Conservation (phyloP, 1,140 invertebrate genomes). For the Meloidogyne floridensis region DNA sequence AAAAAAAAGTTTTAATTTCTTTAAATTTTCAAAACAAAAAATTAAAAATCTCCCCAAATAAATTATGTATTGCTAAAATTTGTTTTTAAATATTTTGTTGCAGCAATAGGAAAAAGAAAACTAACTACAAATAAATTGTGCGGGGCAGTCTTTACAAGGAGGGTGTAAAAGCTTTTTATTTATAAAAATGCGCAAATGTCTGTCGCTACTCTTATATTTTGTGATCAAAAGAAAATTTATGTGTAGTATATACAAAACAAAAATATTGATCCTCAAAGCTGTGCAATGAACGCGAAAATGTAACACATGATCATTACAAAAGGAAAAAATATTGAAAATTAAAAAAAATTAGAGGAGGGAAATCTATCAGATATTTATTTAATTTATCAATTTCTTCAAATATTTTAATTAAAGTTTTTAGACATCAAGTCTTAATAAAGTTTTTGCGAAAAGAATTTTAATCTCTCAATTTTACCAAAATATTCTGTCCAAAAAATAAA, state of each 20-base stretch:
- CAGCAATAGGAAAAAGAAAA: neutral
- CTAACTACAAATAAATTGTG: neutral
- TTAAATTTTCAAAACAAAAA: too few relatives aligned
- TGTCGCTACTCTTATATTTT: neutral
- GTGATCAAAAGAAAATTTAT: neutral
- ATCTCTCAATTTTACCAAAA: neutral
- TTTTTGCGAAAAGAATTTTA: neutral
- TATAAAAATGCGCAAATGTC: neutral
- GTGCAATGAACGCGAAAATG: neutral
- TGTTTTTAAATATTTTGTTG: neutral
- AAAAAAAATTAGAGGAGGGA: neutral
- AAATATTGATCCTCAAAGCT: neutral
- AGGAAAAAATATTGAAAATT: neutral
- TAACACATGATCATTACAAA: constrained; percentile 7
- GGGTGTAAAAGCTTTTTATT: neutral
- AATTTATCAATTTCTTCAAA: too few relatives aligned
- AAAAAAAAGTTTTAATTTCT: too few relatives aligned
- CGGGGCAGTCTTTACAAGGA: neutral
- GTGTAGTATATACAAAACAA: neutral
- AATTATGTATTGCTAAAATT: neutral
- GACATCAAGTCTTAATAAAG: neutral
- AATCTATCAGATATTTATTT: neutral
- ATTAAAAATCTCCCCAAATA: too few relatives aligned
- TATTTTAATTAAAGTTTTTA: too few relatives aligned
- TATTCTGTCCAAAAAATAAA: neutral